phyloP scores from a whole-genome alignment of 2,797 vertebrate species.

The Luscinia luscinia region DNA sequence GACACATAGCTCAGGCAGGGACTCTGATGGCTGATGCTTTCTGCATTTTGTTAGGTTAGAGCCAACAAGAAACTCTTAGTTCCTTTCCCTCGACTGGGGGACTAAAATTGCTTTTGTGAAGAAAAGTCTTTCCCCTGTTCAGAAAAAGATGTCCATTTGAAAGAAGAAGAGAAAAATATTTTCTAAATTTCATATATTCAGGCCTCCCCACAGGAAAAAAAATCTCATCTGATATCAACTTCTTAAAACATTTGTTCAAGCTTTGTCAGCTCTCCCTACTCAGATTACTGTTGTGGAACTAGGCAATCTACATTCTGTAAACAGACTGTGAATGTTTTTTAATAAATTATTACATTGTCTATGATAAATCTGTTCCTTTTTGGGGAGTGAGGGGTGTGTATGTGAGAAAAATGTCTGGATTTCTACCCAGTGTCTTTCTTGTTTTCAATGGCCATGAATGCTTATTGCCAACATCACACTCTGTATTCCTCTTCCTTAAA shows the following conservation, averaged over 20 bases:
- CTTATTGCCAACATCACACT: not conserved
- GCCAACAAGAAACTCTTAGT: not conserved
- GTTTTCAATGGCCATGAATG: not conserved
- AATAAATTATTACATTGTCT: not conserved
- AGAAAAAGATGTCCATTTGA: not conserved
- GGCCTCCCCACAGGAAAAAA: not conserved
- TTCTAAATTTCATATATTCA: not conserved
- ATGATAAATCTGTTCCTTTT: not conserved
- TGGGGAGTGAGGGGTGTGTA: rapidly evolving
- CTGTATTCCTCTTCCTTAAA: not conserved
- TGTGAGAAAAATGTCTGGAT: not conserved
- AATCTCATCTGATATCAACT: not conserved
- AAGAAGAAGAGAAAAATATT: not conserved
- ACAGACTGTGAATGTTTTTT: not conserved
- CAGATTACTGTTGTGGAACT: not conserved
- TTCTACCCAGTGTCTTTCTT: not conserved
- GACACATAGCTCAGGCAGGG: not conserved
- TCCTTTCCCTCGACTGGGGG: not conserved
- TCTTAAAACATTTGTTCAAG: not conserved
- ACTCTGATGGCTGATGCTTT: not conserved
- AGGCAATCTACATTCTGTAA: not conserved
- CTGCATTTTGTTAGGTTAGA: not conserved
- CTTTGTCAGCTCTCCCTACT: not conserved
- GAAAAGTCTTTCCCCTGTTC: not conserved
- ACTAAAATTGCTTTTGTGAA: not conserved